phyloP scores from a whole-genome alignment of 1,140 invertebrate genomes.

The Platyscapa corneri region DNA sequence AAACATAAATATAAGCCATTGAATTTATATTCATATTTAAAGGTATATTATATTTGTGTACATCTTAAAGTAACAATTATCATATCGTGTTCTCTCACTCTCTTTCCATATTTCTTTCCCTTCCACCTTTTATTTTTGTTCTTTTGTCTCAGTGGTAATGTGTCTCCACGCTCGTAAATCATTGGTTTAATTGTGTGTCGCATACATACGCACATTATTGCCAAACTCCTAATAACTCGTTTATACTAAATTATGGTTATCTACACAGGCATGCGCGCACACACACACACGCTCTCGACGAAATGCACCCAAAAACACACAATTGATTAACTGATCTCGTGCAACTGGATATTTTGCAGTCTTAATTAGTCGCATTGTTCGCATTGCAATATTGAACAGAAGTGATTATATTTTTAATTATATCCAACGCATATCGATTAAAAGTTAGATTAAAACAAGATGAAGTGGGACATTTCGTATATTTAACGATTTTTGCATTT shows the following conservation, averaged over 20 bases:
- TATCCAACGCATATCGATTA: not conserved
- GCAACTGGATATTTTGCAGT: not conserved
- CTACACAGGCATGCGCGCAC: not conserved
- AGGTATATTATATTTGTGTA: no score
- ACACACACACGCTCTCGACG: no score
- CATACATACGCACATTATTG: constrained; percentile 13
- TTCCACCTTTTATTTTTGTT: not conserved
- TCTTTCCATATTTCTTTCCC: not conserved
- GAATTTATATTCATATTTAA: not conserved
- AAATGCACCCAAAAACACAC: no score
- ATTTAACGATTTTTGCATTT: not conserved
- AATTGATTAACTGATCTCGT: not conserved
- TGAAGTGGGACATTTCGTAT: not conserved
- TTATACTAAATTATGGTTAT: not conserved
- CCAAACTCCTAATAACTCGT: constrained; percentile 15
- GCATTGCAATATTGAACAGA: not conserved
- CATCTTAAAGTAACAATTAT: not conserved
- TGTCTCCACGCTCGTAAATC: constrained; percentile 8
- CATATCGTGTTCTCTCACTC: not conserved
- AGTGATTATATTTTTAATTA: not conserved
- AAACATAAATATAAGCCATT: not conserved
- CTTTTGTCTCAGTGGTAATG: not conserved
- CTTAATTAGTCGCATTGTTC: not conserved
- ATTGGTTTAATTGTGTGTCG: constrained; percentile 19
- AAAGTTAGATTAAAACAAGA: not conserved